Evolutionary conservation across 2,888 invertebrate genomes (phyloP), one percentile per base, ranked within the genome.

Genomic region (Morpho helenor): DNA sequence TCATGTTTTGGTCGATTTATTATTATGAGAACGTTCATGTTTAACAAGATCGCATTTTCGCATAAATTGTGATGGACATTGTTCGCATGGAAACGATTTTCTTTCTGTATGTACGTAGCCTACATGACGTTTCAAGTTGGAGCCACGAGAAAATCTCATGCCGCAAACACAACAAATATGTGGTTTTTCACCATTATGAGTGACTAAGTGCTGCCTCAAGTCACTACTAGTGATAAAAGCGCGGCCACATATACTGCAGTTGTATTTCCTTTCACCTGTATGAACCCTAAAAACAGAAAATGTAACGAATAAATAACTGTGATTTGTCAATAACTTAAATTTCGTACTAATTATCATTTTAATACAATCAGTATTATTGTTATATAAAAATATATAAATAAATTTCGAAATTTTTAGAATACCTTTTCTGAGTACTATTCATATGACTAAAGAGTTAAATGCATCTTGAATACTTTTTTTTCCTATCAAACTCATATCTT

Each of bases 181-280:
- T 0, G 84, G 82, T 48, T 81, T 72, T 43, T 83, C 85, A 0
- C 87, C 89, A 0, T 79, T 80, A 64, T 91, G 91, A 0, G 76
- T 85, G 7, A 79, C 65, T 2, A 82, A 51, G 57, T 91, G 91
- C 64, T 85, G 84, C 52, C 85, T 90, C n/a, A 91, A 68, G 63
- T 89, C 89, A 50, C 88, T 82, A 23, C 84, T 79, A 0, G 87
- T 87, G 47, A 91, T 89, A 60, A 91, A 91, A 0, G 86, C 83
- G 7, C 80, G 77, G 7, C 75, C 70, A 56, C 91, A 91, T 0
- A 74, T 77, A 40, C 79, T 77, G 41, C 91, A 91, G 60, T 84
- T 85, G 54, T 80, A 89, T 45, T 87, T 89, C 62, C 85, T 89
- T 64, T 91, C 91, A 0, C 91, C 91, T 0, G 91, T 91, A 61